phyloP scores from a whole-genome alignment of 2,888 invertebrate species.

The Lithophane ornitopus region DNA sequence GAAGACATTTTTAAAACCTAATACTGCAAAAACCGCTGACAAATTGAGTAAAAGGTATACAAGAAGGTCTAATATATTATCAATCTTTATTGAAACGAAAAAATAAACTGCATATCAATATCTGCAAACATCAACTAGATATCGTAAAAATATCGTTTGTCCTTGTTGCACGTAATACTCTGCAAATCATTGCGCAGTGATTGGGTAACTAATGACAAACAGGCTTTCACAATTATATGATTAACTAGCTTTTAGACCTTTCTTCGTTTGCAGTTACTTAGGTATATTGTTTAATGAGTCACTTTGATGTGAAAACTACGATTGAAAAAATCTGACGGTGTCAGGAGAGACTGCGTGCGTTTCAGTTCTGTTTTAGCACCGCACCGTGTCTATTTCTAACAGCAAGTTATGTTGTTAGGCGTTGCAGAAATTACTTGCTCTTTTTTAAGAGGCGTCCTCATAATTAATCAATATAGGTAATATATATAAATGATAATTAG shows the following conservation, averaged over 20 bases:
- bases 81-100: too few species aligned
- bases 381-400: background rate
- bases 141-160: conserved; percentile 17
- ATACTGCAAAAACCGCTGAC: background rate
- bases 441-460: background rate
- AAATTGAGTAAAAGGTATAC: conserved; percentile 8
- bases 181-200: conserved; percentile 10
- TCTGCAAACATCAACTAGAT: background rate
- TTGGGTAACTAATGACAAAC: conserved; percentile 35
- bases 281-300: conserved; percentile 38
- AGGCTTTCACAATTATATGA: conserved; percentile 43
- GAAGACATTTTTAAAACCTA: background rate
- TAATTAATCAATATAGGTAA: background rate
- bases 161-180: conserved; percentile 28
- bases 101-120: too few species aligned
- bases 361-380: background rate
- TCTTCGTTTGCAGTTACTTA: conserved; percentile 43
- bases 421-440: background rate
- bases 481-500: too few species aligned
- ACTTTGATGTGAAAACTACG: conserved; percentile 2
- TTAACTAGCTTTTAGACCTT: conserved; percentile 26
- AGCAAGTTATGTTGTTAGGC: background rate
- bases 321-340: background rate
- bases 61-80: background rate
- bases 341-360: conserved; percentile 1